Evolutionary conservation across 92 coral and sea anemone species (phyloP).

Genomic region (Umimayanthus chanpuru): DNA sequence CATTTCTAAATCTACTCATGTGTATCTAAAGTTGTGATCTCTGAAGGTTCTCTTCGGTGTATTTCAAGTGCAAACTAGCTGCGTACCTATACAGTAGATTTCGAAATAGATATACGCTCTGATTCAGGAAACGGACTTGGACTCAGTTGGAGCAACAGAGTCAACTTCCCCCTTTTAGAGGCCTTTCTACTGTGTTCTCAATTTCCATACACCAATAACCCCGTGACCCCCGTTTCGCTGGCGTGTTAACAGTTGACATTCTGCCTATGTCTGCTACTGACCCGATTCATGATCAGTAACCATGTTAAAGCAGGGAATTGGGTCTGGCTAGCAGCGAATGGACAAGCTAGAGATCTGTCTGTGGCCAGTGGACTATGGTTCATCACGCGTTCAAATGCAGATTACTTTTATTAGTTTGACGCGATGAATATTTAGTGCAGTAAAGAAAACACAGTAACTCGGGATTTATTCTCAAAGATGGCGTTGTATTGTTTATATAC

Average conservation of each 20-base stretch:
- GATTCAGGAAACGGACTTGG: not conserved
- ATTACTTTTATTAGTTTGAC: slow-evolving; percentile 5
- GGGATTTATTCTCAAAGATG: slow-evolving; percentile 24
- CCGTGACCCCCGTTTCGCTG: slow-evolving; percentile 26
- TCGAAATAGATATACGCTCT: not conserved
- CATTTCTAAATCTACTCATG: not conserved
- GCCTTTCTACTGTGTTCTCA: not conserved
- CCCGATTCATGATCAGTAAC: not conserved
- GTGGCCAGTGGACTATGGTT: no score
- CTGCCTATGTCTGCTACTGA: not conserved
- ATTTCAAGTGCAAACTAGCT: not conserved
- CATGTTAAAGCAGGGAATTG: not conserved
- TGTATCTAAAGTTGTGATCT: not conserved
- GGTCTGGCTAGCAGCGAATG: not conserved
- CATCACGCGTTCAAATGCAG: slow-evolving; percentile 39
- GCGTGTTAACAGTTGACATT: slow-evolving; percentile 5
- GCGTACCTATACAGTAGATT: not conserved
- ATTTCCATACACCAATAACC: slow-evolving; percentile 25
- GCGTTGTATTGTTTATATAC: slow-evolving; percentile 30
- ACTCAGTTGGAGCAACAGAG: not conserved
- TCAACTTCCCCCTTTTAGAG: not conserved
- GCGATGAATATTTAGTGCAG: slow-evolving; percentile 25
- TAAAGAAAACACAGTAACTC: slow-evolving; percentile 10
- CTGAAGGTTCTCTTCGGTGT: not conserved
- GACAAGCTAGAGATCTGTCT: not conserved